Evolutionary conservation across 2,113 vertebrate species (phyloP), one percentile per base, ranked within the genome.

Genomic region (Tupaia tana): DNA sequence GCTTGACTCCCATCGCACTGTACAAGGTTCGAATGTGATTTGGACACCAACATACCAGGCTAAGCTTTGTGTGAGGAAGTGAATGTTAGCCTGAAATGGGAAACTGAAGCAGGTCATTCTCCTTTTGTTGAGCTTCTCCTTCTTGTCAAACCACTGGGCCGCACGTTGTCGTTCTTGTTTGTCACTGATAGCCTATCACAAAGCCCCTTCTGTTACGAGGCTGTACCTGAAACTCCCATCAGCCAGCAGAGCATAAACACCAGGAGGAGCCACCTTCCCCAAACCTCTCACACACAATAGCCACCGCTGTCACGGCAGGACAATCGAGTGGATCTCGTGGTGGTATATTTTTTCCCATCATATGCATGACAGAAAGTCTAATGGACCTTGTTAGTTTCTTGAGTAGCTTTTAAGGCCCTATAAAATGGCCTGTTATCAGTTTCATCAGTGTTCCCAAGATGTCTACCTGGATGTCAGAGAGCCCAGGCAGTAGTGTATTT

Each of bases 311-410:
- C 99, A 98, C 87, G 34, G 97, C 34, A 95, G 97, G 97, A 99
- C 99, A 99, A 99, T 99, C 97, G 97, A 97, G 97, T 96, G 91
- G 98, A 98, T 98, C 99, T 99, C 98, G 98, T 97, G 97, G 98
- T 98, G 97, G 98, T 98, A 98, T 98, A 98, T 98, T 98, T 98
- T 94, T 98, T 97, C 98, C 97, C 98, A 98, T 98, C 98, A 98
- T 98, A 98, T 98, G 98, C 99, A 99, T 99, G 99, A 99, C 99
- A 99, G 99, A 99, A 99, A 99, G 98, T 99, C 98, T 99, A 99
- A 99, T 99, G 99, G 99, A 93, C 98, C 99, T 99, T 98, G 98
- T 98, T 99, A 98, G 97, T 98, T 98, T 99, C 99, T 99, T 98
- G 98, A 98, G 98, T 98, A 98, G 98, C 99, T 99, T 98, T 98